These are phyloP conservation scores for Clarias fuscus DNA, from an alignment of 2,797 vertebrate genomes.

Conservation along the genomic window DNA sequence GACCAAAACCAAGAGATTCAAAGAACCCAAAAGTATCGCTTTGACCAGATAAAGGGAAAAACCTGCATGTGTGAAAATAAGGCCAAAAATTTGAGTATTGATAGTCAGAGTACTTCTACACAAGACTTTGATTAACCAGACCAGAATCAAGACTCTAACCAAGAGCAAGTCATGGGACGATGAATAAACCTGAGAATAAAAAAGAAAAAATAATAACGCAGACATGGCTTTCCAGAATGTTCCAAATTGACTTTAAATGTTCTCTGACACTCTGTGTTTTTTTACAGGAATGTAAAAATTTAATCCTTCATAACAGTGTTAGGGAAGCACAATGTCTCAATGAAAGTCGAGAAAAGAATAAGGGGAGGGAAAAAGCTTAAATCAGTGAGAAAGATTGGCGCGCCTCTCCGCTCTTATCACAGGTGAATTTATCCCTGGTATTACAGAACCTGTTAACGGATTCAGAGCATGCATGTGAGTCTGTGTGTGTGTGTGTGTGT, in stretches of 20 bases:
- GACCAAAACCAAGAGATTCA: neutral
- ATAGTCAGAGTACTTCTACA: neutral
- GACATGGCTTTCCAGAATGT: neutral
- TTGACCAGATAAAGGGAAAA: too few species aligned
- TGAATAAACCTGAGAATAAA: neutral
- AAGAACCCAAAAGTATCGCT: too few species aligned
- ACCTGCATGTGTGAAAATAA: neutral
- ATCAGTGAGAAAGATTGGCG: slow-evolving; percentile 14
- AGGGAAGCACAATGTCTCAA: neutral
- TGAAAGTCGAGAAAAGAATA: neutral
- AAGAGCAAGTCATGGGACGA: neutral
- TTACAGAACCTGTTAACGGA: neutral
- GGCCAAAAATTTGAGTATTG: neutral
- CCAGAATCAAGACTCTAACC: neutral
- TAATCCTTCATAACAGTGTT: neutral
- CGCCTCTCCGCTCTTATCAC: neutral
- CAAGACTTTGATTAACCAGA: neutral
- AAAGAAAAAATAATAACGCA: neutral
- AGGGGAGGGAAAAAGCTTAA: neutral
- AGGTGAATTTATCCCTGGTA: slow-evolving; percentile 1
- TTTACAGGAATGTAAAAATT: slow-evolving; percentile 2
- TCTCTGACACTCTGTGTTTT: neutral
- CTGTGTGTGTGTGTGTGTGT: slow-evolving; percentile 29
- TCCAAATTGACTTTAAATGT: neutral
- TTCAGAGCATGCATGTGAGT: slow-evolving; percentile 59